Percentiles rank a stretch among this genome's conserved stretches.
These are phyloP conservation scores for Ormia ochracea DNA, from an alignment of 2,888 invertebrate genomes.

Conservation along the genomic window DNA sequence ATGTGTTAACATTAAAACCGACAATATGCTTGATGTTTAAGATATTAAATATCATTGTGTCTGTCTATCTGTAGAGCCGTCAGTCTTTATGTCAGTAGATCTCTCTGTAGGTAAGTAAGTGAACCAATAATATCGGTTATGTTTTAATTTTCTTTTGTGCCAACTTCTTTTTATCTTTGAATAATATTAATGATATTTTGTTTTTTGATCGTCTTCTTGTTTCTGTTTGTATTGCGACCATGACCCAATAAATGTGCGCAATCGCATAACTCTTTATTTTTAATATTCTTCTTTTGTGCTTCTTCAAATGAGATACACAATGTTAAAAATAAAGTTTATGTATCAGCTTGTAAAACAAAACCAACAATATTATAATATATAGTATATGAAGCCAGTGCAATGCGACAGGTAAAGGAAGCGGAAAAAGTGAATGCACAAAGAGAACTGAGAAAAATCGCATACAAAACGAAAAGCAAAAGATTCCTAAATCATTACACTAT, in stretches of 20 bases:
- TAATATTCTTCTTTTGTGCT: slow-evolving; percentile 3
- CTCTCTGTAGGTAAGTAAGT: slow-evolving; percentile 10
- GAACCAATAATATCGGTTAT: slow-evolving; percentile 11
- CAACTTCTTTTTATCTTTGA: slow-evolving; percentile 23
- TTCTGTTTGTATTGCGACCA: slow-evolving; percentile 58
- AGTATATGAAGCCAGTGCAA: background rate
- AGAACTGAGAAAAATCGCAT: no score
- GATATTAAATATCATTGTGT: slow-evolving; percentile 23
- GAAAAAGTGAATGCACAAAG: background rate
- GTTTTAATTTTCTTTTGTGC: background rate
- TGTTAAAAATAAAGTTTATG: slow-evolving; percentile 34
- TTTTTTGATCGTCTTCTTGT: slow-evolving; percentile 10
- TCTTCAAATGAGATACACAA: slow-evolving; percentile 13
- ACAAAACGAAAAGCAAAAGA: no score
- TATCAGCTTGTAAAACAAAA: slow-evolving; percentile 23
- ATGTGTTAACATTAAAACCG: background rate
- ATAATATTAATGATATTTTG: slow-evolving; percentile 41
- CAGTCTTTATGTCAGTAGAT: slow-evolving; percentile 1
- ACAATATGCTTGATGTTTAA: slow-evolving; percentile 10
- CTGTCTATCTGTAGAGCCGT: background rate
- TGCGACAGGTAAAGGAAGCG: background rate
- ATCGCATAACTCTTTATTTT: slow-evolving; percentile 58
- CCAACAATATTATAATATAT: background rate
- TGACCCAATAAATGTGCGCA: slow-evolving; percentile 65
- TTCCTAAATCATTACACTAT: no score